Conservation (phyloP, 2,888 invertebrate species). For the Xestia sexstrigata region DNA sequence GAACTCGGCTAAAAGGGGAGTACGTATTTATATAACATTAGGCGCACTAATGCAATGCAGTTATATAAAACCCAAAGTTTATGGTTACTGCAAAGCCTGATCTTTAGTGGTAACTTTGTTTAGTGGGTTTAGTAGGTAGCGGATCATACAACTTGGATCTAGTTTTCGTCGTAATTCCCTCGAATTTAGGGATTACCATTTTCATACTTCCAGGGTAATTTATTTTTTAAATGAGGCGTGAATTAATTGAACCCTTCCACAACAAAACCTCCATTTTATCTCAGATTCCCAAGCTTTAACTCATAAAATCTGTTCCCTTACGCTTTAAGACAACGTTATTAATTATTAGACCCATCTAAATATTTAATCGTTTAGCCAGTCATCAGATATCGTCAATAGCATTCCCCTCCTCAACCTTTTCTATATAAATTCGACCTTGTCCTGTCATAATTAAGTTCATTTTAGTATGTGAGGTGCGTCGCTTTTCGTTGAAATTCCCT, state of each 20-base stretch:
- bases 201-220: neutral
- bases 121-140: too few relatives aligned
- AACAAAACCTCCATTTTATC: slow-evolving; percentile 20
- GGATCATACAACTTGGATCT: too few relatives aligned
- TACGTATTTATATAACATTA: slow-evolving; percentile 1
- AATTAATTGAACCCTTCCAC: slow-evolving; percentile 11
- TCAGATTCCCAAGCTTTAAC: slow-evolving; percentile 14
- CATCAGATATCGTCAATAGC: slow-evolving; percentile 83
- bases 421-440: slow-evolving; percentile 44
- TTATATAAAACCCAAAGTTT: slow-evolving; percentile 15
- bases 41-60: slow-evolving; percentile 35
- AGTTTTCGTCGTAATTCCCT: neutral
- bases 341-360: slow-evolving; percentile 71
- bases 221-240: slow-evolving; percentile 6
- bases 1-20: neutral
- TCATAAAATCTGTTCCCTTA: slow-evolving; percentile 53
- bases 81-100: slow-evolving; percentile 6
- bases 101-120: neutral
- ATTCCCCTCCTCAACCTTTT: slow-evolving; percentile 63
- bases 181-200: neutral
- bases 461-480: slow-evolving; percentile 20
- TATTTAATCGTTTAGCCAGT: slow-evolving; percentile 78
- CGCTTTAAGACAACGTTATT: slow-evolving; percentile 64
- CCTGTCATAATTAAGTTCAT: slow-evolving; percentile 25
- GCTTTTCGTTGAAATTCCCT: slow-evolving; percentile 65